Evolutionary conservation across 2,888 invertebrate species (phyloP).

Genomic region (Lasiommata megera): DNA sequence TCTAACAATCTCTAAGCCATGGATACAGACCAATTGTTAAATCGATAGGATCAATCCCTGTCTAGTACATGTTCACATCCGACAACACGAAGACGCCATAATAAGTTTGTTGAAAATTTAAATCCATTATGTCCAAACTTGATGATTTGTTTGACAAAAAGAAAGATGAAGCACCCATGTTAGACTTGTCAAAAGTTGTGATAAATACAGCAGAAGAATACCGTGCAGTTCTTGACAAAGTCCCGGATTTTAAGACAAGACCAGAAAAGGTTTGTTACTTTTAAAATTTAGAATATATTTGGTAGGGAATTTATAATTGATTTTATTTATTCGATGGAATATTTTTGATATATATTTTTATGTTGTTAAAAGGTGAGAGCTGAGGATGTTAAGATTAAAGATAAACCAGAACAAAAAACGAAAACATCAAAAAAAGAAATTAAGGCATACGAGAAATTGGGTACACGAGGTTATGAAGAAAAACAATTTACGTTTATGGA

Average conservation of each 20-base stretch:
- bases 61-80: neutral
- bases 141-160: slow-evolving; percentile 93
- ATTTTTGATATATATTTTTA: neutral
- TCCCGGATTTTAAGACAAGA: slow-evolving; percentile 94
- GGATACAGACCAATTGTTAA: slow-evolving; percentile 41
- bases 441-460: slow-evolving; percentile 83
- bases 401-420: slow-evolving; percentile 85
- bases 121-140: slow-evolving; percentile 82
- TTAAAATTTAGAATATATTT: too few species aligned
- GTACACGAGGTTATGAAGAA: slow-evolving; percentile 82
- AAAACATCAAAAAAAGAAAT: slow-evolving; percentile 88
- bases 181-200: slow-evolving; percentile 91
- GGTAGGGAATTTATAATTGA: too few species aligned
- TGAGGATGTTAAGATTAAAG: slow-evolving; percentile 89
- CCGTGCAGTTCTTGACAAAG: slow-evolving; percentile 90
- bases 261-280: slow-evolving; percentile 86
- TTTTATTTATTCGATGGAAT: too few species aligned
- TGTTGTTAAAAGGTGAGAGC: slow-evolving; percentile 74
- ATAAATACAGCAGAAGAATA: slow-evolving; percentile 92
- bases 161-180: slow-evolving; percentile 90
- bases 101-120: neutral
- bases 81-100: neutral
- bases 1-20: slow-evolving; percentile 20
- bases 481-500: slow-evolving; percentile 82
- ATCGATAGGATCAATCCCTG: slow-evolving; percentile 49